Evolutionary conservation across 2,113 vertebrate species (phyloP).

Genomic region (Bucco capensis): DNA sequence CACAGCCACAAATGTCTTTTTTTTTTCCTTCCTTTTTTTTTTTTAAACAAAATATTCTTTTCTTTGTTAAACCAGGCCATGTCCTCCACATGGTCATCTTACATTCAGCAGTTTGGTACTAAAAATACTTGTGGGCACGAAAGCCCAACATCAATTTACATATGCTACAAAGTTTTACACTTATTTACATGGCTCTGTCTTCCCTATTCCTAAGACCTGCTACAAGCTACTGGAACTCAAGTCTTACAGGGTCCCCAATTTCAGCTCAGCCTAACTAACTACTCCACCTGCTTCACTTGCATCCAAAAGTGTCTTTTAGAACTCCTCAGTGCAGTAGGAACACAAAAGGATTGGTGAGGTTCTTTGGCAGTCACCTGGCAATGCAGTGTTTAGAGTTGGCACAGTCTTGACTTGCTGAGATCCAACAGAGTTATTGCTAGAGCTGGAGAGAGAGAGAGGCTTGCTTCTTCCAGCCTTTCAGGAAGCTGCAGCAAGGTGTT

Average conservation of each 20-base stretch:
- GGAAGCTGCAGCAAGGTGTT: neutral
- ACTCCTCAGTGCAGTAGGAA: neutral
- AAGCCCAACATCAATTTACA: slow-evolving; percentile 89
- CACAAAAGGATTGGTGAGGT: neutral
- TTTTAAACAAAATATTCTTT: slow-evolving; percentile 81
- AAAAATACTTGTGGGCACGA: slow-evolving; percentile 94
- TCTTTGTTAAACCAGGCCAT: slow-evolving; percentile 72
- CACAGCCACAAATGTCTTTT: slow-evolving; percentile 63
- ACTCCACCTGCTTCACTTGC: neutral
- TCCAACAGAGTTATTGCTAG: neutral
- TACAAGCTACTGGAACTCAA: neutral
- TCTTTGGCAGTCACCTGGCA: slow-evolving; percentile 42
- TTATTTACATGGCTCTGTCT: slow-evolving; percentile 94
- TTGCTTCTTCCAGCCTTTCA: neutral
- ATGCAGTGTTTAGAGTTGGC: neutral
- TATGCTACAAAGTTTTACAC: slow-evolving; percentile 96
- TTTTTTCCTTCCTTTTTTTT: neutral
- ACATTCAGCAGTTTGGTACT: slow-evolving; percentile 95
- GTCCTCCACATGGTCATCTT: slow-evolving; percentile 77
- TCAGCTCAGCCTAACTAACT: neutral
- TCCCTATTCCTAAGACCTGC: slow-evolving; percentile 14
- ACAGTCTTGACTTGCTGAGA: neutral
- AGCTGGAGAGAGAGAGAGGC: neutral
- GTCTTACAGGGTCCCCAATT: neutral
- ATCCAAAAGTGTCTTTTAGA: slow-evolving; percentile 4